Conservation (phyloP, 2,888 invertebrate species). For the Automeris io region DNA sequence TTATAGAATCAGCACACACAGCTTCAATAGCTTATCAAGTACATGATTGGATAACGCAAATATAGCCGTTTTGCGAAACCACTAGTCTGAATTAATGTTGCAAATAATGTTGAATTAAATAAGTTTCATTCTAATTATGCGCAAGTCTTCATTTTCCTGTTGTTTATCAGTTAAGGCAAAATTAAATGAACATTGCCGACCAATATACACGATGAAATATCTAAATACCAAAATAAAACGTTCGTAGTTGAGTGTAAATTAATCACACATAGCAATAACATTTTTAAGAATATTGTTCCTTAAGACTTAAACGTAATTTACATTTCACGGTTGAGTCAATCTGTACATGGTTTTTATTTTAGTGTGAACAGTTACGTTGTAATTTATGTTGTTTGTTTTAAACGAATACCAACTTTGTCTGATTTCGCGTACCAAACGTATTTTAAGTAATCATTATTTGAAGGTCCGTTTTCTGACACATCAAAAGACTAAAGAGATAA, state of each 20-base stretch:
- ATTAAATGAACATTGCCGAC: constrained; percentile 20
- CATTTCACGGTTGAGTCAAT: constrained; percentile 24
- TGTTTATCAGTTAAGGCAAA: constrained; percentile 43
- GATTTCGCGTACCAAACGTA: constrained; percentile 3
- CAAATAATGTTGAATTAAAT: constrained; percentile 1
- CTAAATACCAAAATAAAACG: too few species aligned
- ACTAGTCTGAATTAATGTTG: neutral
- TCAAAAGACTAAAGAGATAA: constrained; percentile 15
- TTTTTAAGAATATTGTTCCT: neutral
- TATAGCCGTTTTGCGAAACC: too few species aligned
- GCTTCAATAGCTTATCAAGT: neutral
- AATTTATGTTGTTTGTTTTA: constrained; percentile 23
- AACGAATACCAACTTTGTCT: constrained; percentile 13
- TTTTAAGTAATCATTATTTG: constrained; percentile 1
- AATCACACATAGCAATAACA: too few species aligned
- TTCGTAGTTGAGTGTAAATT: too few species aligned
- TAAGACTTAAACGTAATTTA: constrained; percentile 8
- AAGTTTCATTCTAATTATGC: constrained; percentile 19
- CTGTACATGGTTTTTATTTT: constrained; percentile 37
- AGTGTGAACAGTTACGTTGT: constrained; percentile 26
- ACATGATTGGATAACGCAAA: neutral
- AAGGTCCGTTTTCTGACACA: neutral
- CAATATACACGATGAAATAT: too few species aligned
- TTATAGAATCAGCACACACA: constrained; percentile 58
- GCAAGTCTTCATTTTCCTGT: constrained; percentile 34